Evolutionary conservation across 2,888 invertebrate species (phyloP).

Genomic region (Tinea semifulvella): DNA sequence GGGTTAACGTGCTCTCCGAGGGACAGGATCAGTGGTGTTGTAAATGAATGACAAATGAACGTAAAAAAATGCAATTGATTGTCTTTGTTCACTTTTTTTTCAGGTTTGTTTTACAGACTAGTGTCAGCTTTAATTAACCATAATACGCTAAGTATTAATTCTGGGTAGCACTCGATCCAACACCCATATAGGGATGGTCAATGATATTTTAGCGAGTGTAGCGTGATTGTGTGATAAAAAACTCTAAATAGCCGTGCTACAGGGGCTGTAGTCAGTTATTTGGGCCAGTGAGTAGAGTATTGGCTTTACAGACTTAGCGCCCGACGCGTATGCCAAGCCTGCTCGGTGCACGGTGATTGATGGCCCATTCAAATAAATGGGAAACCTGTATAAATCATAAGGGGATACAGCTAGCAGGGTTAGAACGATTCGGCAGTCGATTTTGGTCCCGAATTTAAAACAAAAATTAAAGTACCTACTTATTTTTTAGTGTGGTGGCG

Average conservation of each 20-base stretch:
- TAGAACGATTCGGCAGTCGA: background rate
- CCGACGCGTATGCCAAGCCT: conserved; percentile 7
- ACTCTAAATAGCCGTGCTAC: too few relatives aligned
- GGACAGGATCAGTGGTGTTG: too few relatives aligned
- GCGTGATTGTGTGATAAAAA: background rate
- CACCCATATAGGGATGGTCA: background rate
- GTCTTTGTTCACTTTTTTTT: too few relatives aligned
- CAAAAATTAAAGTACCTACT: too few relatives aligned
- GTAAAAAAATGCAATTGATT: too few relatives aligned
- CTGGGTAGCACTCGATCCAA: background rate
- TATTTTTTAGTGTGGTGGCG: too few relatives aligned
- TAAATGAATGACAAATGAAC: too few relatives aligned
- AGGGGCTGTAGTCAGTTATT: too few relatives aligned
- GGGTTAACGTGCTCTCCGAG: too few relatives aligned
- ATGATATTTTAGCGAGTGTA: background rate
- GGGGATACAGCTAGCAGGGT: conserved; percentile 5
- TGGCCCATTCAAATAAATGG: conserved; percentile 12
- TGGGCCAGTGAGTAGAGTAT: conserved; percentile 1
- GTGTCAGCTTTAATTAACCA: too few relatives aligned
- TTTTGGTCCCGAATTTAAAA: too few relatives aligned
- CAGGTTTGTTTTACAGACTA: too few relatives aligned
- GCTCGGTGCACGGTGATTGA: conserved; percentile 9
- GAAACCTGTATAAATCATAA: conserved; percentile 13
- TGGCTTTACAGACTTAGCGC: conserved; percentile 10
- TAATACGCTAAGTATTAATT: background rate